These are phyloP conservation scores for Regulus satrapa DNA, from an alignment of 2,113 vertebrate genomes.

Conservation along the genomic window DNA sequence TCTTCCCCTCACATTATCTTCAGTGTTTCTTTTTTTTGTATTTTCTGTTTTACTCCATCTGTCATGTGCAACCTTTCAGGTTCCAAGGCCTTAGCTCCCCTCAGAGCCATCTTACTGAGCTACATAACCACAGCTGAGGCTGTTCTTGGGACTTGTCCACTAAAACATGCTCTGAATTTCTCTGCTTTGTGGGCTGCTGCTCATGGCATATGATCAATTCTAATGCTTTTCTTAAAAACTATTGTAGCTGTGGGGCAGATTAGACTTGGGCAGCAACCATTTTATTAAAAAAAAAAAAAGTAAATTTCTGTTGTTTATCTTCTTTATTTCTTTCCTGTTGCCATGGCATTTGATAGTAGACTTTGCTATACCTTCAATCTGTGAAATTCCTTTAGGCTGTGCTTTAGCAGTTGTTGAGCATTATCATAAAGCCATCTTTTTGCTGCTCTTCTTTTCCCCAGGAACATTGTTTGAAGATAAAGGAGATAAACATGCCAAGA, in stretches of 20 bases:
- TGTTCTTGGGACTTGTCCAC: background rate
- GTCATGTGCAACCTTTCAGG: background rate
- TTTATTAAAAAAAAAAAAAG: background rate
- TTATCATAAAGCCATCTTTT: background rate
- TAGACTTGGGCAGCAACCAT: background rate
- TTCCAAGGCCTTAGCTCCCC: background rate
- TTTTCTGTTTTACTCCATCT: background rate
- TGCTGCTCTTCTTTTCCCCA: constrained; percentile 53
- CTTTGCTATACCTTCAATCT: background rate
- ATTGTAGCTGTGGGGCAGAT: background rate
- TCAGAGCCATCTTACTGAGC: background rate
- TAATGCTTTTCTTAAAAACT: background rate
- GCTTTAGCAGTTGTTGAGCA: background rate
- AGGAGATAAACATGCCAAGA: constrained; percentile 89
- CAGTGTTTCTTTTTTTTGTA: background rate
- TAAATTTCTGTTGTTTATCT: background rate
- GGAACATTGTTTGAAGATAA: constrained; percentile 96
- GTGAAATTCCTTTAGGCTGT: background rate
- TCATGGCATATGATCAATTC: background rate
- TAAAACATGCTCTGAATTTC: background rate
- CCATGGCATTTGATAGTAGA: background rate
- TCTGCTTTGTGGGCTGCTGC: background rate
- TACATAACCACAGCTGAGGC: background rate
- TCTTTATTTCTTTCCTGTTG: background rate
- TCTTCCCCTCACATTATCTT: background rate